phyloP scores from a whole-genome alignment of 2,113 vertebrate genomes.

The Callithrix jacchus region DNA sequence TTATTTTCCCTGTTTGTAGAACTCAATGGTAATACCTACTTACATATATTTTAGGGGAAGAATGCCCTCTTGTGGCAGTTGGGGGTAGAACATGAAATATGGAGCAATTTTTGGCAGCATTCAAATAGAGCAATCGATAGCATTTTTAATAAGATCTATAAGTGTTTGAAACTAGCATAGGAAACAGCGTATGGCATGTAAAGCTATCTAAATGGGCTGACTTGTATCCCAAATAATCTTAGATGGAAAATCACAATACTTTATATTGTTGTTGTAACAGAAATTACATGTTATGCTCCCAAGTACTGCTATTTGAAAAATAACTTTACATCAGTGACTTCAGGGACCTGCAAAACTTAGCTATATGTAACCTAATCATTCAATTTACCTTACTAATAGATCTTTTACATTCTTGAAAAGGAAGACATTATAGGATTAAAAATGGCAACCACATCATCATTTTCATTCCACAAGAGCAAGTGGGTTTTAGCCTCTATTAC shows the following conservation, averaged over 20 bases:
- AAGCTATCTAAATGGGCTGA: no score
- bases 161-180: not conserved
- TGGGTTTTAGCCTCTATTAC: not conserved
- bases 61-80: conserved; percentile 69
- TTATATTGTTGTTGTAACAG: not conserved
- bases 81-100: not conserved
- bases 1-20: not conserved
- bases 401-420: not conserved
- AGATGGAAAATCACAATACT: not conserved
- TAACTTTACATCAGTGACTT: not conserved
- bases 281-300: not conserved
- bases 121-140: not conserved
- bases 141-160: not conserved
- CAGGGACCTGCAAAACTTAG: not conserved
- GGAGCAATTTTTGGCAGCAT: not conserved
- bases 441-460: not conserved
- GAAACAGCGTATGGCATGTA: not conserved
- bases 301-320: not conserved
- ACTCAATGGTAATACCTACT: not conserved
- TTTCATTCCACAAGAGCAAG: not conserved
- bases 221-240: fast-evolving
- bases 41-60: conserved; percentile 50
- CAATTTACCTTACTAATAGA: not conserved
- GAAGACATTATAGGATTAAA: not conserved
- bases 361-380: not conserved